phyloP scores from a whole-genome alignment of 2,113 vertebrate species.

The Psammodynastes pulverulentus region DNA sequence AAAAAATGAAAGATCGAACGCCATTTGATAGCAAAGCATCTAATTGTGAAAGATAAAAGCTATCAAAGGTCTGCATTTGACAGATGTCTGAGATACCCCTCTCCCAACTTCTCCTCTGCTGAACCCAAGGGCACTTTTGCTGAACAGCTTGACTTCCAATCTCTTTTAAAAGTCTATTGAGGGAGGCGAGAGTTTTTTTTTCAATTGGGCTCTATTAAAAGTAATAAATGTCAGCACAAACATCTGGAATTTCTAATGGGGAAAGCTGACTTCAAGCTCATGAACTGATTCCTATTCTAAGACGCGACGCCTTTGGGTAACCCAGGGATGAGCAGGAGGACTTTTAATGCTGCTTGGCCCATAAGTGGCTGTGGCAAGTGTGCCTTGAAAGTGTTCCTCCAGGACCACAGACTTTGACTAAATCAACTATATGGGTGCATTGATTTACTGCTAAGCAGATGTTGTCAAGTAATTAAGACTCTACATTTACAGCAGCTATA shows the following conservation, averaged over 20 bases:
- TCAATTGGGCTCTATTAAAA: neutral
- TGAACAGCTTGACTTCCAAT: neutral
- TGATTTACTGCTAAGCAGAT: constrained; percentile 5
- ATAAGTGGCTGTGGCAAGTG: neutral
- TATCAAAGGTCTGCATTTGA: neutral
- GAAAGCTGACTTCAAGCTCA: neutral
- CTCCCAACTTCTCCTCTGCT: neutral
- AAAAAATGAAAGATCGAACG: neutral
- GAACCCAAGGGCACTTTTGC: neutral
- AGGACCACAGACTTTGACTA: neutral
- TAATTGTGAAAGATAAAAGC: neutral
- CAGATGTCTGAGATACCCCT: neutral
- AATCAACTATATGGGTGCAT: constrained; percentile 1
- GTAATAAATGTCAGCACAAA: neutral
- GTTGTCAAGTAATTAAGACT: neutral
- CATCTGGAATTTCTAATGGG: neutral
- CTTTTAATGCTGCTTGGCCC: neutral
- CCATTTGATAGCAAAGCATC: neutral
- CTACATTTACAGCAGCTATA: neutral
- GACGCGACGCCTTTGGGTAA: neutral
- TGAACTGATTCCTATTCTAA: neutral
- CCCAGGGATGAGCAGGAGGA: too few species aligned
- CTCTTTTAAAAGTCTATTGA: neutral
- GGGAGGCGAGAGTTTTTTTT: neutral
- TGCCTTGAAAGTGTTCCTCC: neutral